Conservation (phyloP, 2,113 vertebrate genomes). For the Rissa tridactyla region DNA sequence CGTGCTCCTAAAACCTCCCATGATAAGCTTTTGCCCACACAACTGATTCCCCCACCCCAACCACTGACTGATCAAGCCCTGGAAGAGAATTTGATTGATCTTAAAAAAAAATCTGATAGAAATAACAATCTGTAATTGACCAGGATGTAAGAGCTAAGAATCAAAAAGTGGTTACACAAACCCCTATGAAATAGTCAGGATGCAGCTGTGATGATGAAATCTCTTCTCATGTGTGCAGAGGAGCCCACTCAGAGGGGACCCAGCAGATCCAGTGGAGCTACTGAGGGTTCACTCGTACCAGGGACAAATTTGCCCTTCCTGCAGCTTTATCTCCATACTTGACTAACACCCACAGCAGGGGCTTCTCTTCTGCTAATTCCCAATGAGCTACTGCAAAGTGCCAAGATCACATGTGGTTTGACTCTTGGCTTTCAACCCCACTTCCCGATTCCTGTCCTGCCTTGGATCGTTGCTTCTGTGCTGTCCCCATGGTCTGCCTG, state of each 20-base stretch:
- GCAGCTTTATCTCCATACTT: neutral
- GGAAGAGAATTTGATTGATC: neutral
- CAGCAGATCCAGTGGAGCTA: neutral
- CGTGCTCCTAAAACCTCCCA: neutral
- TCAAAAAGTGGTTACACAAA: neutral
- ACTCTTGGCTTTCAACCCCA: neutral
- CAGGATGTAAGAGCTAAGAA: neutral
- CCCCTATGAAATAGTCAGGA: neutral
- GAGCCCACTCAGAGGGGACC: neutral
- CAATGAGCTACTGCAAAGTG: neutral
- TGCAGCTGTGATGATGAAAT: neutral
- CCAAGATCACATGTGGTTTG: neutral
- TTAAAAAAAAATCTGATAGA: neutral
- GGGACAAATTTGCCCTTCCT: neutral
- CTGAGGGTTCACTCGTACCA: neutral
- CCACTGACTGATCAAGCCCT: neutral
- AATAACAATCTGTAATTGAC: neutral
- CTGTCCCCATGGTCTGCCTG: neutral
- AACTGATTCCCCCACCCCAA: neutral
- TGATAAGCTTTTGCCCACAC: neutral
- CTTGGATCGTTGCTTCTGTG: neutral
- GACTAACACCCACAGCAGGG: neutral
- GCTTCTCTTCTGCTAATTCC: neutral
- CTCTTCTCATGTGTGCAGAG: neutral
- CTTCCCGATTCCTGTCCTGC: rapidly evolving